Conservation (phyloP, 2,797 vertebrate genomes). For the Hoplostethus atlanticus region DNA sequence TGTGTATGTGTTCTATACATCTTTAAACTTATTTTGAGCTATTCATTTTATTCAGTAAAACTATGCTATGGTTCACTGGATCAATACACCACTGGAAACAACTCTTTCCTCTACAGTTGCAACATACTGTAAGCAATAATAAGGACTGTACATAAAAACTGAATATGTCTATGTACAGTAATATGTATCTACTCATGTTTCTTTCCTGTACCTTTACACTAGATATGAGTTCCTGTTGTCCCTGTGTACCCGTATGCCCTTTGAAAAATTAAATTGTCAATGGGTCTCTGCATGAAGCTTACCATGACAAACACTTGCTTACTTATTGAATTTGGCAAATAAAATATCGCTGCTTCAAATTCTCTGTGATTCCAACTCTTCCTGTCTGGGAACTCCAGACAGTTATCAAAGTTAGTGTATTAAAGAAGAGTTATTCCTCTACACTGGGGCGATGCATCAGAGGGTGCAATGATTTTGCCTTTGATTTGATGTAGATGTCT, state of each 20-base stretch:
- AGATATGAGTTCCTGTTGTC: no score
- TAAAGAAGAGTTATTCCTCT: conserved; percentile 24
- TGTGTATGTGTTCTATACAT: no score
- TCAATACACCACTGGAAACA: background rate
- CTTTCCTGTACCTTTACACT: no score
- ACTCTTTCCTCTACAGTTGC: background rate
- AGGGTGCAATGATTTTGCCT: conserved; percentile 34
- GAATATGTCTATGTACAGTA: no score
- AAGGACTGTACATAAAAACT: no score
- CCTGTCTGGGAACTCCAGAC: conserved; percentile 14
- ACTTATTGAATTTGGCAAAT: background rate
- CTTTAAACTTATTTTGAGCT: no score
- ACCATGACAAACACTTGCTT: background rate
- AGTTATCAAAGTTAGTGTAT: conserved; percentile 11
- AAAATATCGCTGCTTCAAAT: conserved; percentile 3
- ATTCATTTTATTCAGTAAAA: no score
- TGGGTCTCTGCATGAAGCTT: conserved; percentile 10
- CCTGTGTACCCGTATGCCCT: no score
- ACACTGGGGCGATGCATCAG: background rate
- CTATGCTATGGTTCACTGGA: background rate
- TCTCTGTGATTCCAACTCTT: conserved; percentile 3
- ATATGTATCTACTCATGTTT: no score
- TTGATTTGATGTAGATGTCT: conserved; percentile 33
- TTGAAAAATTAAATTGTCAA: no score
- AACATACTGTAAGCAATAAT: no score